A percentile compares a stretch with the other conserved stretches of the same genome.
These are phyloP conservation scores for Neotoxoptera formosana DNA, from an alignment of 1,140 invertebrate species.

Conservation along the genomic window DNA sequence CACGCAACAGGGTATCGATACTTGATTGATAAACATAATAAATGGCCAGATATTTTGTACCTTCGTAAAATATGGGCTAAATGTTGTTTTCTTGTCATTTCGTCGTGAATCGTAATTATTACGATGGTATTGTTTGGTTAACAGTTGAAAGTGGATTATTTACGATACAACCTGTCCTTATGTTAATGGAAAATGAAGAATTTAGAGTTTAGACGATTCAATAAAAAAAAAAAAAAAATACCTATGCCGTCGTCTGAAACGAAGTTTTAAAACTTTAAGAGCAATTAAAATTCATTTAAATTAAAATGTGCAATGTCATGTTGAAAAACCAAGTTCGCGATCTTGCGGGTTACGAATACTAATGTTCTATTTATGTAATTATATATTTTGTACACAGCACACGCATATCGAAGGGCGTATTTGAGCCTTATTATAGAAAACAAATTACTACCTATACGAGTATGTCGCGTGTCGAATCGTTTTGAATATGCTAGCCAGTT, in stretches of 20 bases:
- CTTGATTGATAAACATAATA: not conserved
- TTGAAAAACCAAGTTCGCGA: not conserved
- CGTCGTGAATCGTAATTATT: not conserved
- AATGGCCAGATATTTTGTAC: not conserved
- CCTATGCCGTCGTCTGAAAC: not conserved
- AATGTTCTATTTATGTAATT: constrained; percentile 1
- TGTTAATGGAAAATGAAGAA: not conserved
- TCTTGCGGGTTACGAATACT: constrained; percentile 26
- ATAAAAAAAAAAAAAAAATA: not conserved
- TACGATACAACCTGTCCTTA: not conserved
- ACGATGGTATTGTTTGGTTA: not conserved
- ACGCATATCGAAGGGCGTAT: not conserved
- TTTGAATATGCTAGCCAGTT: not conserved
- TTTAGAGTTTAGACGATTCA: not conserved
- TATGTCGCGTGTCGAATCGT: constrained; percentile 3
- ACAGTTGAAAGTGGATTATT: not conserved
- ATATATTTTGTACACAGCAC: constrained; percentile 2
- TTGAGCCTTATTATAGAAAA: constrained; percentile 4
- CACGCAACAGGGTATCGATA: not conserved
- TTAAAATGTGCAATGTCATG: constrained; percentile 20
- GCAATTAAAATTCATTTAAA: not conserved
- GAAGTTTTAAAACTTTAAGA: not conserved
- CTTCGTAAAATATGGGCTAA: not conserved
- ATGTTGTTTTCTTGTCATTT: not conserved
- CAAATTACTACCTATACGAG: not conserved